A percentile compares a stretch with the other conserved stretches of the same genome.
Conservation (phyloP, 2,888 invertebrate genomes). For the Epinotia brunnichana region DNA sequence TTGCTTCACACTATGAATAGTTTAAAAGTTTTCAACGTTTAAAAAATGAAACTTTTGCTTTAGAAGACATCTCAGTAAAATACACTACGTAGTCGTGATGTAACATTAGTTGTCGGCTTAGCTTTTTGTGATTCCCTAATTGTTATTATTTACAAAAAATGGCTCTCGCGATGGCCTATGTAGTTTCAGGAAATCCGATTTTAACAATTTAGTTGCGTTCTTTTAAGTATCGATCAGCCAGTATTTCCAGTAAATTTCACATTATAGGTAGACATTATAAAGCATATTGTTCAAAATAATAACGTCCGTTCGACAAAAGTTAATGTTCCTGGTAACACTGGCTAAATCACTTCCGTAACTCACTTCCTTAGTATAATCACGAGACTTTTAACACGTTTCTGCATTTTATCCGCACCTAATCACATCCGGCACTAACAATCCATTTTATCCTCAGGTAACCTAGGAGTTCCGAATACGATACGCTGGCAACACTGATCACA, state of each 20-base stretch:
- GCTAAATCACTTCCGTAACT: constrained; percentile 48
- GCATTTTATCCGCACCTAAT: constrained; percentile 35
- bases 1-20: not conserved
- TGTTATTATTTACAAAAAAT: not conserved
- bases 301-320: constrained; percentile 19
- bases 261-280: too few relatives aligned
- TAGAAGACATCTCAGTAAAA: not conserved
- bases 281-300: not conserved
- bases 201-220: not conserved
- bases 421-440: constrained; percentile 46
- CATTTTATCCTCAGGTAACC: constrained; percentile 58
- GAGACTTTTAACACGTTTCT: constrained; percentile 36
- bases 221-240: constrained; percentile 7
- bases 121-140: not conserved
- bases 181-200: not conserved
- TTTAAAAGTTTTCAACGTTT: not conserved
- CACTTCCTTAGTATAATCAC: constrained; percentile 11
- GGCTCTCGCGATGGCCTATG: not conserved
- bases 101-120: not conserved
- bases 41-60: too few relatives aligned
- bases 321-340: constrained; percentile 71
- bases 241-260: constrained; percentile 2
- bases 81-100: not conserved
- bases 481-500: constrained; percentile 74
- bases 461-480: constrained; percentile 56